Conservation (phyloP, 2,113 vertebrate species). For the Brachirus orientalis region DNA sequence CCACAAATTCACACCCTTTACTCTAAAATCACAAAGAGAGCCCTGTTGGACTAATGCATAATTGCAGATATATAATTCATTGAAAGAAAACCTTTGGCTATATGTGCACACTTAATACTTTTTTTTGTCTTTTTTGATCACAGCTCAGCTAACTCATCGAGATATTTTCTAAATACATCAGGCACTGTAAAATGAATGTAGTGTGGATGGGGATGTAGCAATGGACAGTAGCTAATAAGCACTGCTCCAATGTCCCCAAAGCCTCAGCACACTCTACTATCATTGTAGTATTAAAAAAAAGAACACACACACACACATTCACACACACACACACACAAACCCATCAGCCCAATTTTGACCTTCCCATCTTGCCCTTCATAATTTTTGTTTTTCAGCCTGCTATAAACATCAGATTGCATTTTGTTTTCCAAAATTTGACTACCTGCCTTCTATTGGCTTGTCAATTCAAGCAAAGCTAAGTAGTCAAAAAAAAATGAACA, state of each 20-base stretch:
- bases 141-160: slow-evolving; percentile 78
- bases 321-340: slow-evolving; percentile 46
- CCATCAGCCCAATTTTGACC: slow-evolving; percentile 61
- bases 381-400: slow-evolving; percentile 40
- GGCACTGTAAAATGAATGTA: slow-evolving; percentile 82
- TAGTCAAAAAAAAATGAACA: slow-evolving; percentile 61
- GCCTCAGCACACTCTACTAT: slow-evolving; percentile 77
- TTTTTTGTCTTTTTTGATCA: slow-evolving; percentile 78
- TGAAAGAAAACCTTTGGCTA: slow-evolving; percentile 84
- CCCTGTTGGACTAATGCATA: slow-evolving; percentile 75
- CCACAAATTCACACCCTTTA: slow-evolving; percentile 72
- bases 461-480: slow-evolving; percentile 61
- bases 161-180: slow-evolving; percentile 79
- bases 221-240: slow-evolving; percentile 62
- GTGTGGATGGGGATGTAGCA: slow-evolving; percentile 72
- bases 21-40: slow-evolving; percentile 65
- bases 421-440: slow-evolving; percentile 45
- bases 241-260: slow-evolving; percentile 63
- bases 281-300: slow-evolving; percentile 66
- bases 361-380: slow-evolving; percentile 45
- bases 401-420: slow-evolving; percentile 46
- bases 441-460: slow-evolving; percentile 42
- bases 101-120: slow-evolving; percentile 82
- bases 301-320: slow-evolving; percentile 24
- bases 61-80: slow-evolving; percentile 72